Percentiles rank a stretch among this genome's conserved stretches.
Evolutionary conservation across 1,140 invertebrate species (phyloP).

Genomic region (Zaprionus inermis): DNA sequence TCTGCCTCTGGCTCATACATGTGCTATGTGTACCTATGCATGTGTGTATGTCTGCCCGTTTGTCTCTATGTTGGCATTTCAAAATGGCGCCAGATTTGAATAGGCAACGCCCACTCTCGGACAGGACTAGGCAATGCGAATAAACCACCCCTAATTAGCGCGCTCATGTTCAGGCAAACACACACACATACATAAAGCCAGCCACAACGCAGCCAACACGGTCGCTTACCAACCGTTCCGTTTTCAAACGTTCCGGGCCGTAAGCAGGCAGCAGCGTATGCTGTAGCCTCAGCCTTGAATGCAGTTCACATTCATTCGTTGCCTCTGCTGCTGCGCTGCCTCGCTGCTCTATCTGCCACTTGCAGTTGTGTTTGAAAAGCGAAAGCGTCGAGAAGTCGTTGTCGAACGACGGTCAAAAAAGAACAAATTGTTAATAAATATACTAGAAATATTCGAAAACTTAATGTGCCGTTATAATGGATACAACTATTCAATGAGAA

Average conservation of each 20-base stretch:
- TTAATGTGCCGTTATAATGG: neutral
- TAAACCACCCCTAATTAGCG: constrained; percentile 43
- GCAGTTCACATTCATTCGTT: constrained; percentile 54
- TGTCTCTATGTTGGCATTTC: constrained; percentile 26
- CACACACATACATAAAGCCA: neutral
- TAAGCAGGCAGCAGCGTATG: constrained; percentile 38
- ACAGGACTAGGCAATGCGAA: constrained; percentile 42
- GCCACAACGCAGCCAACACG: neutral
- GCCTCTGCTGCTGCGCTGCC: constrained; percentile 16
- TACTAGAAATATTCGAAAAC: neutral
- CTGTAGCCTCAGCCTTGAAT: constrained; percentile 44
- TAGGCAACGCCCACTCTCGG: constrained; percentile 34
- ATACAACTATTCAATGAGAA: neutral
- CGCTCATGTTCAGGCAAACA: constrained; percentile 25
- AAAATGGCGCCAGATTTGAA: constrained; percentile 42
- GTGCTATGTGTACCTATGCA: no score
- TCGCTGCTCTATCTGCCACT: constrained; percentile 37
- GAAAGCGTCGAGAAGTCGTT: constrained; percentile 57
- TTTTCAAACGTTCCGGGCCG: constrained; percentile 48
- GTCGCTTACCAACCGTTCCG: constrained; percentile 16
- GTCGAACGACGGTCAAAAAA: constrained; percentile 21
- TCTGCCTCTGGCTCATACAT: neutral
- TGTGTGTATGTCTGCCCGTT: neutral
- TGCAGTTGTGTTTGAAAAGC: constrained; percentile 77
- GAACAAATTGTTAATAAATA: constrained; percentile 5